These are phyloP conservation scores for Muraenolepis orangiensis DNA, from an alignment of 2,797 vertebrate species.

Conservation along the genomic window DNA sequence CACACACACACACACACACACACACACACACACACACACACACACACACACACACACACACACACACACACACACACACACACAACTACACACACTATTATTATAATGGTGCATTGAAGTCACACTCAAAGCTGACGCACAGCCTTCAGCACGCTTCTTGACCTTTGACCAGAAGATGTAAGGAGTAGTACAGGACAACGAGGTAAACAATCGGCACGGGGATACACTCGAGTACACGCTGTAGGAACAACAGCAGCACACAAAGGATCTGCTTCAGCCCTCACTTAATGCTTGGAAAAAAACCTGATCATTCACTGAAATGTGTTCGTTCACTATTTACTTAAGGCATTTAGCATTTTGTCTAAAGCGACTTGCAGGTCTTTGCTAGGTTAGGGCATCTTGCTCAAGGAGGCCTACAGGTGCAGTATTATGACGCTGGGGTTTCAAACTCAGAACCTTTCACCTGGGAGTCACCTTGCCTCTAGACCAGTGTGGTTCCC, in stretches of 20 bases:
- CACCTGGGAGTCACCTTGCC: too few species aligned
- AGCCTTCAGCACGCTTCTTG: background rate
- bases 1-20: slow-evolving; percentile 14
- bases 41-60: slow-evolving; percentile 16
- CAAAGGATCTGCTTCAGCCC: background rate
- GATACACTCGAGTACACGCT: background rate
- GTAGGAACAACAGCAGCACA: background rate
- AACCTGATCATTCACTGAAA: too few species aligned
- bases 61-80: slow-evolving; percentile 5
- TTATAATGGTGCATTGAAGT: background rate
- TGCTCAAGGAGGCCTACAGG: background rate
- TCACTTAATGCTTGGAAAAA: background rate
- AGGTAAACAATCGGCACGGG: background rate
- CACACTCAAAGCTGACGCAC: background rate
- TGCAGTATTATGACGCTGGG: background rate
- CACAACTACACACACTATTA: background rate
- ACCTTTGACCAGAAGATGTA: background rate
- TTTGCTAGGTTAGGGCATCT: background rate
- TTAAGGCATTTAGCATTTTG: background rate
- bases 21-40: slow-evolving; percentile 19
- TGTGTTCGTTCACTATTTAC: background rate
- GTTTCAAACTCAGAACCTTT: background rate
- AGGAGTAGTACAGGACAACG: background rate
- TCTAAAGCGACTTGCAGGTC: background rate
- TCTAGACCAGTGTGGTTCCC: too few species aligned